Base-by-base conservation (phyloP, 2,797 vertebrate species). In the Tiaroga cobitis region DNA sequence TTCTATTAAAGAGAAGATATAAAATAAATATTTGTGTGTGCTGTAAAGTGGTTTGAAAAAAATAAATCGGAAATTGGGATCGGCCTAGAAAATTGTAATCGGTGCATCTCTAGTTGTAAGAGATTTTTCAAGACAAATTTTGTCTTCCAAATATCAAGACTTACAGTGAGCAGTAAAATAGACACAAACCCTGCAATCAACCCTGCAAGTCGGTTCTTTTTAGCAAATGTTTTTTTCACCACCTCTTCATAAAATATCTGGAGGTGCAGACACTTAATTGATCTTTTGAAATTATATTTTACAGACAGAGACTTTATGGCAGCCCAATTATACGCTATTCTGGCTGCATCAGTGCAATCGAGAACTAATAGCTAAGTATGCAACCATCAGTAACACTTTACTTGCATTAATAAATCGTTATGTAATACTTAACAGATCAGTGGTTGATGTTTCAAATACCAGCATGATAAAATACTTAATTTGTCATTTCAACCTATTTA, bases 201-300 rank as follows among this genome's bases (percentile, higher is more conserved):
- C 77, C 81, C 74, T 32, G 24, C 32, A 68, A 88, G 87, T 89
- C 84, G 85, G 89, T 87, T 86, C 65, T 69, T 59, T 29, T 77
- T 81, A 84, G 49, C 63, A 37, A 80, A 72, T 29, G 13, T 29
- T 63, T 63, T 63, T 32, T 83, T 51, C 41, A 37, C 69, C 59
- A 65, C 74, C 84, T 49, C 63, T 43, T 54, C 59, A 69, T 59
- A 77, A 76, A 74, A 46, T 81, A 43, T 76, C 51, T 51, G 26
- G 78, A 84, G 79, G n/a, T 78, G 49, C 51, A 69, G 46, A 67
- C 84, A 63, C 68, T 84, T 82, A 81, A 87, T 67, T 78, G 78
- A 82, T 84, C 68, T 87, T 65, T 84, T 86, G 82, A 81, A 76
- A 69, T 86, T 24, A 21, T 80, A 59, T 87, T 85, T 87, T 80